phyloP scores from a whole-genome alignment of 2,888 invertebrate genomes.

The Pimpla rufipes region DNA sequence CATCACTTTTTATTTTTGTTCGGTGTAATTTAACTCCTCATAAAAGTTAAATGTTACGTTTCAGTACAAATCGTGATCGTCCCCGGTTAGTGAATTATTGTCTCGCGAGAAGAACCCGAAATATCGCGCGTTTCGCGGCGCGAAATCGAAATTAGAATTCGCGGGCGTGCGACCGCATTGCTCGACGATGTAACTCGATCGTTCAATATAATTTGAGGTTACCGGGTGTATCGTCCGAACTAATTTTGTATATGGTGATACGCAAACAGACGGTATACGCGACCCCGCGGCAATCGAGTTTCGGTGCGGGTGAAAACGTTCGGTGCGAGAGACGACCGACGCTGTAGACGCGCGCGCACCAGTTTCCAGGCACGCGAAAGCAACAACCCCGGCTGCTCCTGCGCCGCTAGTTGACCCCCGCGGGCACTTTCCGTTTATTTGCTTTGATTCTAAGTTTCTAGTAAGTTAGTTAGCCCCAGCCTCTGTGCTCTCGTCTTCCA shows the following conservation, averaged over 20 bases:
- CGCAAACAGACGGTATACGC: slow-evolving; percentile 62
- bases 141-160: not conserved
- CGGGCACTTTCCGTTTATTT: slow-evolving; percentile 83
- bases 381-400: slow-evolving; percentile 34
- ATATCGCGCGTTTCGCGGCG: no score
- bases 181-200: slow-evolving; percentile 54
- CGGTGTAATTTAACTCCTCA: no score
- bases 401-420: slow-evolving; percentile 77
- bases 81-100: no score
- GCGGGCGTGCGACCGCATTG: not conserved
- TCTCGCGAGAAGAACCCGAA: no score
- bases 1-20: no score
- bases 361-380: slow-evolving; percentile 48
- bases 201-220: slow-evolving; percentile 63
- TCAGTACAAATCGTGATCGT: no score
- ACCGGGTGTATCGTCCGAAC: slow-evolving; percentile 52
- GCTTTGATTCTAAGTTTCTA: slow-evolving; percentile 85
- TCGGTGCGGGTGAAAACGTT: slow-evolving; percentile 52
- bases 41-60: no score
- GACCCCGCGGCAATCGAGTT: slow-evolving; percentile 63
- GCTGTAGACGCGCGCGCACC: slow-evolving; percentile 23
- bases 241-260: slow-evolving; percentile 66
- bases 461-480: slow-evolving; percentile 82
- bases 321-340: slow-evolving; percentile 51
- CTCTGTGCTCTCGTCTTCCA: slow-evolving; percentile 63